phyloP scores from a whole-genome alignment of 2,113 vertebrate species.

The Sula dactylatra region DNA sequence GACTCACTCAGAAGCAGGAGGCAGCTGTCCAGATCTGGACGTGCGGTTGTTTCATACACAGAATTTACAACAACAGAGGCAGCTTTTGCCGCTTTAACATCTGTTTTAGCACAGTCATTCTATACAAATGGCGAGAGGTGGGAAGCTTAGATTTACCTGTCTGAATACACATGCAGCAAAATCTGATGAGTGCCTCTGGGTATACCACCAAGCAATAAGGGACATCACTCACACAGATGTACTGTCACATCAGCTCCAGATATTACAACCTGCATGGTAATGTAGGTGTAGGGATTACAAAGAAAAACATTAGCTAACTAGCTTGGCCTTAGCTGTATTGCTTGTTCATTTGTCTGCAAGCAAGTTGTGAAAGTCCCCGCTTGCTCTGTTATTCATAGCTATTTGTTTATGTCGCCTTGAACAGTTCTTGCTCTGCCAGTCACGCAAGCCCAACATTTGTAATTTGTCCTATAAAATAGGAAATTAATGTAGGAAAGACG shows the following conservation, averaged over 20 bases:
- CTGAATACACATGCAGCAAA: not conserved
- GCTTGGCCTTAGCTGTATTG: not conserved
- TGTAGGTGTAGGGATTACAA: not conserved
- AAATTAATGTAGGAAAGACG: not conserved
- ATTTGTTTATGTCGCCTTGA: constrained; percentile 41
- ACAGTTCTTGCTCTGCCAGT: constrained; percentile 26
- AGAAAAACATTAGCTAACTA: not conserved
- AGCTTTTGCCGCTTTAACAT: not conserved
- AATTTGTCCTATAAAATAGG: constrained; percentile 29
- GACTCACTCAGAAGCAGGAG: not conserved
- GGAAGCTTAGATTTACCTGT: not conserved
- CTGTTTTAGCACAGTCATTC: not conserved
- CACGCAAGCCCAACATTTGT: constrained; percentile 31
- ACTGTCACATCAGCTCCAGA: not conserved
- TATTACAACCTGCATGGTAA: not conserved
- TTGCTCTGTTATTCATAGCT: not conserved
- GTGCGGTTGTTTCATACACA: not conserved
- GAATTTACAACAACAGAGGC: not conserved
- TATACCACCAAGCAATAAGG: not conserved
- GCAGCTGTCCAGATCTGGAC: not conserved
- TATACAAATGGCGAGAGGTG: not conserved
- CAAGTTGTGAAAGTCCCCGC: not conserved
- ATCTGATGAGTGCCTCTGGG: not conserved
- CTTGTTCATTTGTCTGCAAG: not conserved
- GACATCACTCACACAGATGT: not conserved